Base-by-base conservation (phyloP, 2,888 invertebrate species). In the Minunthozetes semirufus region DNA sequence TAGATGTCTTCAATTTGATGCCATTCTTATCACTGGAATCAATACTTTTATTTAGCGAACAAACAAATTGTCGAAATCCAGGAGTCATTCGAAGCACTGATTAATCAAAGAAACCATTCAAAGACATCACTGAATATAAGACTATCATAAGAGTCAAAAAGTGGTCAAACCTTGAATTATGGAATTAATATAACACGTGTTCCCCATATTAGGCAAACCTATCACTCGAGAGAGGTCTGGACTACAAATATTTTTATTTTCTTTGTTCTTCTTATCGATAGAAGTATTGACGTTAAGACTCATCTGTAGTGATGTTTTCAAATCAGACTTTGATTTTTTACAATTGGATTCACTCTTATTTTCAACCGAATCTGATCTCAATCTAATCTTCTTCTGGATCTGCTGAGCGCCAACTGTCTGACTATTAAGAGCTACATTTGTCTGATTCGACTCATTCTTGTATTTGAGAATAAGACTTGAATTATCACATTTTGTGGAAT, bases 141-240 rank as follows among this genome's bases (percentile, higher is more conserved):
- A 38, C 9, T 9, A 66, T 19, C 17, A 22, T 19, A 11, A 22
- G 19, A 66, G 11, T 66, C 1, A 1, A 13, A 6, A 27, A 17
- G 9, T 6, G 29, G 15, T 5, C 42, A 42, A 66, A 66, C 66
- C 66, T n/a, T 66, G 66, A n/a, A 66, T 66, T 33, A 66, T 66
- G 9, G 38, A 33, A 25, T 66, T 66, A 17, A 66, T 11, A 66
- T 29, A 66, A 66, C 66, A 66, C 15, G 66, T 66, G 38, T 66
- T 66, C 29, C 66, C 66, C 38, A 66, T 33, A 42, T 66, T 66
- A 8, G 66, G 66, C 15, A 66, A n/a, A n/a, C 66, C 66, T 9
- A 66, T 33, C 9, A 33, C 38, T 19, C 38, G 17, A 1, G 66
- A 66, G 15, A 66, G 17, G 19, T 66, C 66, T 38, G 17, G 8